Evolutionary conservation across 2,797 vertebrate genomes (phyloP).

Genomic region (Acomys russatus): DNA sequence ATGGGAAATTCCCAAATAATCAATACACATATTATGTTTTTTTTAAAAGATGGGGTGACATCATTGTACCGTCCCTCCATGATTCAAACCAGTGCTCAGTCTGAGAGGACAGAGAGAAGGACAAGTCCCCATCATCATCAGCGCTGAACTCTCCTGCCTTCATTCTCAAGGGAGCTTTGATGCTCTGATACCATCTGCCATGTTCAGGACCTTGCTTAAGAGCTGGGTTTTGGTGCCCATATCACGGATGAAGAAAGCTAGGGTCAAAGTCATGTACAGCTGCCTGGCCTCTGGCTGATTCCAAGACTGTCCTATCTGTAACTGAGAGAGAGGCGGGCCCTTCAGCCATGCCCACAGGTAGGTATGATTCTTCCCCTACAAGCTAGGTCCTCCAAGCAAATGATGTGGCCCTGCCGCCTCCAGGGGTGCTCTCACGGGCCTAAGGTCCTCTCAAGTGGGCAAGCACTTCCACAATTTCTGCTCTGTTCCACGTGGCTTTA

Average conservation of each 20-base stretch:
- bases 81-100: not conserved
- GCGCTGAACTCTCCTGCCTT: not conserved
- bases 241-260: not conserved
- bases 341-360: fast-evolving
- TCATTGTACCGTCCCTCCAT: not conserved
- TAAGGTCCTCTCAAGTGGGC: not conserved
- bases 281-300: not conserved
- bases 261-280: not conserved
- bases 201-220: not conserved
- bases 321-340: fast-evolving
- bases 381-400: not conserved
- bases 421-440: not conserved
- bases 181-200: not conserved
- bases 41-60: no score
- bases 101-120: not conserved
- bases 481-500: not conserved
- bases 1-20: not conserved
- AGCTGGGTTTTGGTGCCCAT: not conserved
- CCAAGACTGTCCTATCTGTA: not conserved
- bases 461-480: not conserved
- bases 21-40: not conserved
- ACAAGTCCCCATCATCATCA: not conserved
- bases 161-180: not conserved
- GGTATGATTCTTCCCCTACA: no score
- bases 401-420: not conserved